Evolutionary conservation across 2,113 vertebrate species (phyloP).

Genomic region (Sorex fumeus): DNA sequence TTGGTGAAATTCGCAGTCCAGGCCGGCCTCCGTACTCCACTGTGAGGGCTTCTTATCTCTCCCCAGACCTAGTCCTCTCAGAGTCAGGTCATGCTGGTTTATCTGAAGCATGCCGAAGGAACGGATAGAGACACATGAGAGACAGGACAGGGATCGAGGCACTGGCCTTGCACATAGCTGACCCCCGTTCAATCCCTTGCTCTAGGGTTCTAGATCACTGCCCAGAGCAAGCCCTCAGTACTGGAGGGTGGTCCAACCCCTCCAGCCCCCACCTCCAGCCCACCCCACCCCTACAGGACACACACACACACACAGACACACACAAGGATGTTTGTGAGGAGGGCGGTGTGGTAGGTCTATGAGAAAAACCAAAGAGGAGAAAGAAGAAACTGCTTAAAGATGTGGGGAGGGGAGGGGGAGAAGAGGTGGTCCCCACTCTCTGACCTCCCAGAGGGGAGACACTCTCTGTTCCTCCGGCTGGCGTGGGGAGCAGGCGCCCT

Average conservation of each 20-base stretch:
- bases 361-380: neutral
- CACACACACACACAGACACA: too few relatives aligned
- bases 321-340: neutral
- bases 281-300: too few relatives aligned
- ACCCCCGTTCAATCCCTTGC: too few relatives aligned
- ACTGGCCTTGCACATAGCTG: too few relatives aligned
- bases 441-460: neutral
- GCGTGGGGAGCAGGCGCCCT: conserved; percentile 42
- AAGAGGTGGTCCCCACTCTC: neutral
- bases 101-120: conserved; percentile 2
- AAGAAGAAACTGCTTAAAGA: conserved; percentile 9
- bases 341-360: neutral
- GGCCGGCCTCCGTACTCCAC: neutral
- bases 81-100: neutral
- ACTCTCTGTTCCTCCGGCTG: neutral
- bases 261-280: too few relatives aligned
- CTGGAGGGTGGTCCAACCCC: too few relatives aligned
- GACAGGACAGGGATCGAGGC: too few relatives aligned
- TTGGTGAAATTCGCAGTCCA: neutral
- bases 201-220: too few relatives aligned
- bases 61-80: neutral
- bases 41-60: neutral
- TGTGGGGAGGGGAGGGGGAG: neutral
- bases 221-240: too few relatives aligned
- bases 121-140: neutral